These are phyloP conservation scores for Myanophis thanlyinensis DNA, from an alignment of 2,113 vertebrate genomes.

Conservation along the genomic window DNA sequence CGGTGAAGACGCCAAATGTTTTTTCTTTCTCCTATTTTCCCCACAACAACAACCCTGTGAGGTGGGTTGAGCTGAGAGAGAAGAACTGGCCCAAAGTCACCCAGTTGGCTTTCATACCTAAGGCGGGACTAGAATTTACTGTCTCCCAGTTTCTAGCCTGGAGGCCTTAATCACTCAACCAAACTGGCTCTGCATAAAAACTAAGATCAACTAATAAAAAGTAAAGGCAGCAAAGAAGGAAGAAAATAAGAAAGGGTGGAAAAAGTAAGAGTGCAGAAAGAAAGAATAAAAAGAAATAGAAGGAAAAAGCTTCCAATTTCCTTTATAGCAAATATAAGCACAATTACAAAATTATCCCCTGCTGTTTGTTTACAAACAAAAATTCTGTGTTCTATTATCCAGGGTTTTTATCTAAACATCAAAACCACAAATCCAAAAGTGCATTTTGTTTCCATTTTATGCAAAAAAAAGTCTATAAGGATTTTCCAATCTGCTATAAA, in stretches of 20 bases:
- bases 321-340: background rate
- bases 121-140: background rate
- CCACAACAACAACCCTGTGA: background rate
- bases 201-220: background rate
- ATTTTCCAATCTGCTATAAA: background rate
- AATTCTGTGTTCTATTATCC: background rate
- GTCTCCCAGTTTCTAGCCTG: background rate
- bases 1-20: background rate
- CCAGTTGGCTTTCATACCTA: background rate
- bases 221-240: background rate
- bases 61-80: background rate
- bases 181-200: background rate
- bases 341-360: background rate
- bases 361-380: background rate
- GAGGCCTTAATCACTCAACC: background rate
- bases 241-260: background rate
- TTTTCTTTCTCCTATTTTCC: background rate
- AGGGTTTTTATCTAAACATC: background rate
- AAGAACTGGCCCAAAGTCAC: background rate
- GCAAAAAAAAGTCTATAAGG: background rate
- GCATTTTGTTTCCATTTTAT: background rate
- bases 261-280: background rate
- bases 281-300: background rate
- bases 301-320: background rate
- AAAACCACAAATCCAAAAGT: background rate